Evolutionary conservation across 2,113 vertebrate genomes (phyloP), one percentile per base, ranked within the genome.

Genomic region (Oxygymnocypris stewartii): DNA sequence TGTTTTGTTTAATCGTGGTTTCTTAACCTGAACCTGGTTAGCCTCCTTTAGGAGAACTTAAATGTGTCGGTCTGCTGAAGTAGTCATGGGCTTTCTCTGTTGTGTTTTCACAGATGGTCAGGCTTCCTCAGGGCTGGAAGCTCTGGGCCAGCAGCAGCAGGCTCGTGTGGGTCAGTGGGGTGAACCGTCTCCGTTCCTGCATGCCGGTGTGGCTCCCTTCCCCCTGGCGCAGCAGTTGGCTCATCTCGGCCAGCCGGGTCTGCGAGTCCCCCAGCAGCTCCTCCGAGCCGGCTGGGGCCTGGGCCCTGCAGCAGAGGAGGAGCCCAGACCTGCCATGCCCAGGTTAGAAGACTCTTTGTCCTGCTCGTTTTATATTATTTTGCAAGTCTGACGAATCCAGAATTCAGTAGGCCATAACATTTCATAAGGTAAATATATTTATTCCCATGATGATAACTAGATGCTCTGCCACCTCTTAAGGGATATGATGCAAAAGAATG

Each of bases 101-200:
- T 69, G 42, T 84, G 63, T 87, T 76, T 28, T 73, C 65, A 73
- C 90, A 95, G 94, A 95, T 85, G 92, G 97, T 81, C 98, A 97
- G 90, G 95, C 95, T 90, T 95, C 94, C 73, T 90, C 96, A 83
- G 94, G 97, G 88, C 93, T 99, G 87, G 98, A 99, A 92, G 95
- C 96, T 40, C 91, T 99, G 90, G 95, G 93, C 96, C 92, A 92
- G 86, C 93, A 91, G 82, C 94, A 93, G 94, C 96, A 96, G 87
- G 96, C 94, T 28, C 96, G 97, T 89, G 89, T 99, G 63, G 96
- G 98, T 89, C 98, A 97, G 90, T 99, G 98, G 98, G 96, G 93
- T 4, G 98, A 99, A 84, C 96, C 96, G 14, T 95, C 95, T 11
- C 95, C 97, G 88, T 98, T 95, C 90, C 94, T 99, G 87, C 97